Conservation (phyloP, 2,113 vertebrate species). For the Mirounga angustirostris region DNA sequence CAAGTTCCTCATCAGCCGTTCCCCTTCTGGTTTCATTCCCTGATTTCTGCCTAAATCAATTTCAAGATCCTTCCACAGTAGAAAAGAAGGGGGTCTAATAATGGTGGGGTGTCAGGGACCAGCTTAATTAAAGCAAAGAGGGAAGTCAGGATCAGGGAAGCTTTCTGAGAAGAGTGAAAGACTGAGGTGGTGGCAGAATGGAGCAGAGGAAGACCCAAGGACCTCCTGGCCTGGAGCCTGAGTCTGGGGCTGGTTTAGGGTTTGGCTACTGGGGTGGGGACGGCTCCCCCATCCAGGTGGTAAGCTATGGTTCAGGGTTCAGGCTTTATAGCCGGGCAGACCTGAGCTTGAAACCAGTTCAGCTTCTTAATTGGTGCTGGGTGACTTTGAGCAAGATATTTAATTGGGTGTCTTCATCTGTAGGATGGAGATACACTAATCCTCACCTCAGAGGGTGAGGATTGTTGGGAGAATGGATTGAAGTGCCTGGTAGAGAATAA, state of each 20-base stretch:
- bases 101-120: not conserved
- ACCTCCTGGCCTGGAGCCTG: not conserved
- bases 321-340: not conserved
- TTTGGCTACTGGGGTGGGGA: not conserved
- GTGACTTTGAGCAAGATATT: not conserved
- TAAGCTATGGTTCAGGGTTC: not conserved
- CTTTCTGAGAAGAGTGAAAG: not conserved
- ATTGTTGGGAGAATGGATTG: not conserved
- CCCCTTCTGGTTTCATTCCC: not conserved
- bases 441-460: not conserved
- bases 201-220: not conserved
- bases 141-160: not conserved
- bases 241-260: not conserved
- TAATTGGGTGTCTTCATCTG: not conserved
- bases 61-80: conserved; percentile 23
- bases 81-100: conserved; percentile 18
- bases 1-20: not conserved
- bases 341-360: not conserved
- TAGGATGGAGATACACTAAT: not conserved
- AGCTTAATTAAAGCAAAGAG: not conserved
- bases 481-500: not conserved
- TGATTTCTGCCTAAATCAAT: conserved; percentile 25
- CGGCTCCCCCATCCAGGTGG: not conserved
- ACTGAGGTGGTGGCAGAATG: not conserved
- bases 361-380: not conserved